phyloP scores from a whole-genome alignment of 2,797 vertebrate species.

The Anguilla obscura region DNA sequence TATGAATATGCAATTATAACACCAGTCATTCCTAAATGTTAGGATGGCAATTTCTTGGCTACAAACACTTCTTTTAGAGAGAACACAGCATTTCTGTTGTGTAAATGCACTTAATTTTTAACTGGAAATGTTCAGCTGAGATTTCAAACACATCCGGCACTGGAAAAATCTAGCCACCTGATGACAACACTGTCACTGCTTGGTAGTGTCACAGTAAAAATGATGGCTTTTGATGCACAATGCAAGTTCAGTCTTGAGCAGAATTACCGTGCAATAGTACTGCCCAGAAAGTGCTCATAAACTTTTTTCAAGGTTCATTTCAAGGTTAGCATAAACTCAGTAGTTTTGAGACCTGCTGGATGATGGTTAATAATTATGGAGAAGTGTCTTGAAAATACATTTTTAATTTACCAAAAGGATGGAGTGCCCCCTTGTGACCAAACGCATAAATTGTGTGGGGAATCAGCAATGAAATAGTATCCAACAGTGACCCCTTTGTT shows the following conservation, averaged over 20 bases:
- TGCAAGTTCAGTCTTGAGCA: neutral
- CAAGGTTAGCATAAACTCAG: neutral
- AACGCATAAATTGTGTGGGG: neutral
- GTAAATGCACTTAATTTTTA: neutral
- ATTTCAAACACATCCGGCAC: neutral
- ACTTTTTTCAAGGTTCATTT: neutral
- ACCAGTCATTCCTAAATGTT: too few species aligned
- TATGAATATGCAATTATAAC: too few species aligned
- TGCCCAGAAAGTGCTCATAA: too few species aligned
- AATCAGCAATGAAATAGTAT: neutral
- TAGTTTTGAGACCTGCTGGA: neutral
- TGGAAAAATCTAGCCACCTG: neutral
- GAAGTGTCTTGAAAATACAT: neutral
- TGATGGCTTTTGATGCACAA: neutral
- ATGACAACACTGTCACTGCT: neutral
- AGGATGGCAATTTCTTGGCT: too few species aligned
- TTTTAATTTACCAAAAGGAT: neutral
- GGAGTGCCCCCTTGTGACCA: constrained; percentile 4
- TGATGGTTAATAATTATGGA: neutral
- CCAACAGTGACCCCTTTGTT: neutral
- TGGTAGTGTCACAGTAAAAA: neutral
- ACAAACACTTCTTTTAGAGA: too few species aligned
- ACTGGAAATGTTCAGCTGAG: neutral
- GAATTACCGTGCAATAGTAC: neutral
- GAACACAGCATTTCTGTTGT: neutral